phyloP scores from a whole-genome alignment of 2,888 invertebrate species.

The Chalcis sispes region DNA sequence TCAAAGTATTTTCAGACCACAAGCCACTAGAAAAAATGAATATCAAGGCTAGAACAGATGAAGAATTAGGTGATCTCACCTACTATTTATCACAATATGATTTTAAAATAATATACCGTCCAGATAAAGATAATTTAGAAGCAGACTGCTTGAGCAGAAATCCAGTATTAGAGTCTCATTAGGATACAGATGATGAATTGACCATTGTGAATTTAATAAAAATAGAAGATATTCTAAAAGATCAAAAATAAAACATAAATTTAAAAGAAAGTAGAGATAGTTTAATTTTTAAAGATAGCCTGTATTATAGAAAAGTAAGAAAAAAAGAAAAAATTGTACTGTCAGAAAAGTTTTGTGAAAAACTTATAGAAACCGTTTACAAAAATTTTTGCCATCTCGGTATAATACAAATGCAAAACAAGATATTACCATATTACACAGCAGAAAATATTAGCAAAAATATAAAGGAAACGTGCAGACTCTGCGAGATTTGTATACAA shows the following conservation, averaged over 20 bases:
- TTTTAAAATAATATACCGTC: no score
- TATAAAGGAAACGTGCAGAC: constrained; percentile 19
- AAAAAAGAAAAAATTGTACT: constrained; percentile 44
- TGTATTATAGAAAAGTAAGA: constrained; percentile 33
- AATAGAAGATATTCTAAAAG: constrained; percentile 17
- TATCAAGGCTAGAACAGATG: no score
- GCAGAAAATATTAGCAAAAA: constrained; percentile 38
- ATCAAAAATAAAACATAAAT: constrained; percentile 35
- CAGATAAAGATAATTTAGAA: no score
- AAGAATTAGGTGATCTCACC: no score
- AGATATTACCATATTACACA: constrained; percentile 36
- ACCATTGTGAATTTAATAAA: constrained; percentile 41
- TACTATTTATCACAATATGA: no score
- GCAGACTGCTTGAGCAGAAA: no score
- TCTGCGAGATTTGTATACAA: constrained; percentile 36
- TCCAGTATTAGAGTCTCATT: constrained; percentile 56
- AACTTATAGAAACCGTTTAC: constrained; percentile 34
- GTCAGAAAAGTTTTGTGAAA: constrained; percentile 39
- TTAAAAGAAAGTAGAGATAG: constrained; percentile 23
- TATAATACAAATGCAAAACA: constrained; percentile 26
- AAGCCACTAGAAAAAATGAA: no score
- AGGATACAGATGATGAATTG: constrained; percentile 51
- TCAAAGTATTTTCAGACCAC: no score
- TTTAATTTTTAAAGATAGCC: not conserved
- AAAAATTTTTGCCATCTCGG: constrained; percentile 34